Conservation (phyloP, 2,888 invertebrate genomes). For the Malthinus flaveolus region DNA sequence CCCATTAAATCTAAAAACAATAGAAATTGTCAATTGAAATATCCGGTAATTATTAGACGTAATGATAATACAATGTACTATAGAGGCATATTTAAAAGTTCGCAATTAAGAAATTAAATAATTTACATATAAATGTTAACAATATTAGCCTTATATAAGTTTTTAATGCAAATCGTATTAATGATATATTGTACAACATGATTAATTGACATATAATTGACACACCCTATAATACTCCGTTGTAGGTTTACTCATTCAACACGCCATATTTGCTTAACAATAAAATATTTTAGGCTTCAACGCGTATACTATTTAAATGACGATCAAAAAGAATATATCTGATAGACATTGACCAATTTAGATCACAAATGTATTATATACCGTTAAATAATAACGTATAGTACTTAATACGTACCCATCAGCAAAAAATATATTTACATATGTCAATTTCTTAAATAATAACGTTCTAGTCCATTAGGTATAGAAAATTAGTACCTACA, state of each 20-base stretch:
- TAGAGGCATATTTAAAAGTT: too few species aligned
- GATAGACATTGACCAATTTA: conserved; percentile 15
- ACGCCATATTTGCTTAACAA: conserved; percentile 7
- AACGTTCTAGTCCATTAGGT: too few species aligned
- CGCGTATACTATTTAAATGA: conserved; percentile 2
- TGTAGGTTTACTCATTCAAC: conserved; percentile 3
- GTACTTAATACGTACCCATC: too few species aligned
- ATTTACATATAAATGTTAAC: conserved; percentile 6
- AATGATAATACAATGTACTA: too few species aligned
- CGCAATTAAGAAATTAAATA: conserved; percentile 6
- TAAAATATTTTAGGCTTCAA: not conserved
- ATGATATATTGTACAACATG: conserved; percentile 5
- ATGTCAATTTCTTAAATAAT: too few species aligned
- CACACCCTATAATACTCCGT: conserved; percentile 5
- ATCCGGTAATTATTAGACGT: not conserved
- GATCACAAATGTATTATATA: not conserved
- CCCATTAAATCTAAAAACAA: too few species aligned
- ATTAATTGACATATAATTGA: conserved; percentile 8
- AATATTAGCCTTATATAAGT: conserved; percentile 3
- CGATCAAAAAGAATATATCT: not conserved
- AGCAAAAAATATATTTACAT: too few species aligned
- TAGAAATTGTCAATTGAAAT: too few species aligned
- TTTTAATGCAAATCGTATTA: conserved; percentile 3
- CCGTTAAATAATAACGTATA: not conserved
- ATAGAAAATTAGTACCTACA: too few species aligned